Evolutionary conservation across 2,113 vertebrate species (phyloP), one percentile per base, ranked within the genome.

Genomic region (Pristiophorus japonicus): DNA sequence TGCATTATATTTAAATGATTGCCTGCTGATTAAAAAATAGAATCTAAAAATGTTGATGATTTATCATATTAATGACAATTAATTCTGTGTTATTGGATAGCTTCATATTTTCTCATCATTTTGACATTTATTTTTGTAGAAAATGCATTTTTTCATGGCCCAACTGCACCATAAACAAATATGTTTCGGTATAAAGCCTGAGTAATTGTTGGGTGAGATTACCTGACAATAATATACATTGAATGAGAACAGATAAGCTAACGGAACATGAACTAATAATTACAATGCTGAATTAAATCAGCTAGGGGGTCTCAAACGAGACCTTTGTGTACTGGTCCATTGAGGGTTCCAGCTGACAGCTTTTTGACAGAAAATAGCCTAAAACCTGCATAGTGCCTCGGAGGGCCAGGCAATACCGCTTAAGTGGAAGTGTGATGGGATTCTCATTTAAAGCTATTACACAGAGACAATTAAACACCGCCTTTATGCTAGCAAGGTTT

Each of bases 241-340:
- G 97, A 97, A 97, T 97, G 97, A 97, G 97, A 97, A 97, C 97
- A 97, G 97, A 97, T 97, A 97, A 97, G 97, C 97, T 96, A 96
- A 97, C 95, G 96, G 47, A 47, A 75, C 7, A 73, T 84, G 96
- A 97, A 97, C 96, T 96, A 96, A 97, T 97, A 97, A 98, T 98
- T 97, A 97, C 97, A 97, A 97, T 70, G 97, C 97, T 96, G 96
- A 97, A 97, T 97, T 98, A 97, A 98, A 98, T 98, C 97, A 98
- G 97, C 97, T 98, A 98, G 96, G 97, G 97, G 97, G 92, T 67
- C 59, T 94, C 91, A 94, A 66, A 66, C n/a, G 91, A 94, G 65
- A 97, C 98, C 97, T 98, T 97, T 97, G 97, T 98, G 97, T 96
- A 97, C 96, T 96, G 96, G 97, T 97, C 97, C 97, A 97, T 97